These are phyloP conservation scores for Arothron firmamentum DNA, from an alignment of 2,113 vertebrate species.

Conservation along the genomic window DNA sequence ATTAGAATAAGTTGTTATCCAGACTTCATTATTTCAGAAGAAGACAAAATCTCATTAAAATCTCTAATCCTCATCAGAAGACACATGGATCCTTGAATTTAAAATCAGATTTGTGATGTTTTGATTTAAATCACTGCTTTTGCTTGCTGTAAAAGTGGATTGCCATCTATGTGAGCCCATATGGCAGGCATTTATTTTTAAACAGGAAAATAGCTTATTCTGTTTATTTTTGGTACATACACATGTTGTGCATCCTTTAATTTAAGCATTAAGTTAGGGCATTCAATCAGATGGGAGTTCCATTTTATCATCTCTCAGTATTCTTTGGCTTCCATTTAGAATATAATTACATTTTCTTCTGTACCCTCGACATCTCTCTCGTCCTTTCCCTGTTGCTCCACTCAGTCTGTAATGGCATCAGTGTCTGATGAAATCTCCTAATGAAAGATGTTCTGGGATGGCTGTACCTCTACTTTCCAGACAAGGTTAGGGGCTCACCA, in stretches of 20 bases:
- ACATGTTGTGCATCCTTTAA: not conserved
- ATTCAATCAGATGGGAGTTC: not conserved
- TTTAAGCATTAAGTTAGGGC: not conserved
- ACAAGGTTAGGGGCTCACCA: conserved; percentile 68
- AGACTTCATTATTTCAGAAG: conserved; percentile 14
- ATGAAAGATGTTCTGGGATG: conserved; percentile 56
- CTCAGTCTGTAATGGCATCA: conserved; percentile 66
- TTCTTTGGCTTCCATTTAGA: conserved; percentile 2
- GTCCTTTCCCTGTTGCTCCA: conserved; percentile 21
- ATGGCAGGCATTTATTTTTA: no score
- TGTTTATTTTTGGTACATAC: not conserved
- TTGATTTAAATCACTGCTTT: no score
- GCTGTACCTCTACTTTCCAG: conserved; percentile 57
- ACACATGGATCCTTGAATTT: no score
- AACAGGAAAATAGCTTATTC: no score
- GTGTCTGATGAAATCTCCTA: conserved; percentile 72
- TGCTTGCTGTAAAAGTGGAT: no score
- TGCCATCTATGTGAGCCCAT: no score
- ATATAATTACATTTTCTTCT: conserved; percentile 2
- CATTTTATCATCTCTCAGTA: not conserved
- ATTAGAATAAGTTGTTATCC: no score
- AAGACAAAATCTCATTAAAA: not conserved
- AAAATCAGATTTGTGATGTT: no score
- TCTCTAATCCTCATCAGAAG: no score
- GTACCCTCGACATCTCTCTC: not conserved